Percentiles rank a stretch among this genome's conserved stretches.
Conservation (phyloP, 2,113 vertebrate species). For the Solenodon paradoxus region DNA sequence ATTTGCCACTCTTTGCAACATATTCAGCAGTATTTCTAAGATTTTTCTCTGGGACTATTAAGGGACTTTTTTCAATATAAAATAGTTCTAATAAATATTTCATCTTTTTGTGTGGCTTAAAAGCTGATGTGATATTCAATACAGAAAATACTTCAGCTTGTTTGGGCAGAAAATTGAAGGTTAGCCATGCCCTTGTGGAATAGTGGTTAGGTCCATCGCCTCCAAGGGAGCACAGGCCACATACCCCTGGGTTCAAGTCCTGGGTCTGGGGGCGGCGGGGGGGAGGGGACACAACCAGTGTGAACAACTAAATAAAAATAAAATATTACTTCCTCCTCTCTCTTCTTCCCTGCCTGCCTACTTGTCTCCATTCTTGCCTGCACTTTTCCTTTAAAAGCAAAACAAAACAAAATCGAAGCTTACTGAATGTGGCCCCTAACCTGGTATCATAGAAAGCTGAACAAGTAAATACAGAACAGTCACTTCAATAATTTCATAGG, state of each 20-base stretch:
- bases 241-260: too few species aligned
- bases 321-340: too few species aligned
- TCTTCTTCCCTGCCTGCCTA: too few species aligned
- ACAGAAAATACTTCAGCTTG: neutral
- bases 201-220: too few species aligned
- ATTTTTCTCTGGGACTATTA: neutral
- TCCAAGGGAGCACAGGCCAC: too few species aligned
- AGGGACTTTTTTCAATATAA: neutral
- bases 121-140: neutral
- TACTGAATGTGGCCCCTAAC: neutral
- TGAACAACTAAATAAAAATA: too few species aligned
- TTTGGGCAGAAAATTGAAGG: neutral
- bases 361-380: too few species aligned
- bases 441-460: neutral
- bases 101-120: neutral
- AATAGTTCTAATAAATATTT: neutral
- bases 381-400: too few species aligned
- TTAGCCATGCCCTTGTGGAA: too few species aligned
- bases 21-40: neutral
- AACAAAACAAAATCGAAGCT: neutral
- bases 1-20: constrained; percentile 11
- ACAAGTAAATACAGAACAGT: neutral
- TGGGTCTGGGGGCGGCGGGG: too few species aligned
- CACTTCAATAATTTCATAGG: neutral
- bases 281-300: too few species aligned